These are phyloP conservation scores for Eumaeus atala DNA, from an alignment of 1,140 invertebrate genomes.

Conservation along the genomic window DNA sequence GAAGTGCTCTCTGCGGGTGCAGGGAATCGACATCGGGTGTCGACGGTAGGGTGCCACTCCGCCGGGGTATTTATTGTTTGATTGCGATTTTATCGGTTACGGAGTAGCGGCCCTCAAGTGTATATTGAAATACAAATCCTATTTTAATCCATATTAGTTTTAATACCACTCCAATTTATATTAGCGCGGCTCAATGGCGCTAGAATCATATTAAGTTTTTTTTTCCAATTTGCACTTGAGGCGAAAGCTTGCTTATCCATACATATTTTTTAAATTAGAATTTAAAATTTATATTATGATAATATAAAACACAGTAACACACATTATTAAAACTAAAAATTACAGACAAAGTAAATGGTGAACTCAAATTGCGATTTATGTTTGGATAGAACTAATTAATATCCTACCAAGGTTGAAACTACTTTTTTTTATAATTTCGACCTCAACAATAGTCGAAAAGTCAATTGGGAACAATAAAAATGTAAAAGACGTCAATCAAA, in stretches of 20 bases:
- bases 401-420: too few species aligned
- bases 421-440: constrained; percentile 5
- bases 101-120: constrained; percentile 45
- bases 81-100: constrained; percentile 47
- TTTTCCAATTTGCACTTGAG: too few species aligned
- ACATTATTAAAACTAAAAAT: too few species aligned
- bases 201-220: too few species aligned
- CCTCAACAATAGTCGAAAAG: constrained; percentile 40
- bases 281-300: too few species aligned
- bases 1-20: constrained; percentile 39
- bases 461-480: constrained; percentile 56
- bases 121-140: constrained; percentile 42
- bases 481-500: constrained; percentile 64
- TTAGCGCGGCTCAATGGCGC: neutral
- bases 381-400: too few species aligned
- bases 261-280: too few species aligned
- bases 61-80: constrained; percentile 51
- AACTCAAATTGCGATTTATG: too few species aligned
- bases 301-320: too few species aligned
- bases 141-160: constrained; percentile 24
- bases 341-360: too few species aligned
- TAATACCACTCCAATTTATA: constrained; percentile 19
- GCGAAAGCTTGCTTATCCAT: too few species aligned
- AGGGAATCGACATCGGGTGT: constrained; percentile 57
- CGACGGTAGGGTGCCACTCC: constrained; percentile 41